phyloP scores from a whole-genome alignment of 2,888 invertebrate genomes.

The Drosophila paucipuncta region DNA sequence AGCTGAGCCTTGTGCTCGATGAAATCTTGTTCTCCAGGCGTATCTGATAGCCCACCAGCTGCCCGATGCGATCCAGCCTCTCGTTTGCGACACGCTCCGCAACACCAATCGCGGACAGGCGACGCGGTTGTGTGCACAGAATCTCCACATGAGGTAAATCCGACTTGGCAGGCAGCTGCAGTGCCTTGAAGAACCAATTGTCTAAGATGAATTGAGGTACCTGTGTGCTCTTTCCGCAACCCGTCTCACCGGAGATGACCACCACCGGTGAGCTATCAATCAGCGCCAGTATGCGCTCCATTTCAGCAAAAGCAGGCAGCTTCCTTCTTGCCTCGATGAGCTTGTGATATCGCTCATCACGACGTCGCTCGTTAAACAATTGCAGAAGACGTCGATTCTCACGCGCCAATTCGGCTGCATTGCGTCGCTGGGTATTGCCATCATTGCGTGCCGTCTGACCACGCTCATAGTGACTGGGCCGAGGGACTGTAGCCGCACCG shows the following conservation, averaged over 20 bases:
- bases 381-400: constrained; percentile 89
- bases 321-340: constrained; percentile 88
- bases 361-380: constrained; percentile 88
- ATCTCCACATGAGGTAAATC: constrained; percentile 91
- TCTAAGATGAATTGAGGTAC: constrained; percentile 98
- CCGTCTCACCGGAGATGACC: constrained; percentile 93
- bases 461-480: constrained; percentile 89
- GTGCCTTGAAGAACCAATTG: constrained; percentile 89
- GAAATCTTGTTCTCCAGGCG: constrained; percentile 92
- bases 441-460: constrained; percentile 87
- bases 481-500: constrained; percentile 59
- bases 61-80: constrained; percentile 88
- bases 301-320: constrained; percentile 91
- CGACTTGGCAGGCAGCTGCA: constrained; percentile 79
- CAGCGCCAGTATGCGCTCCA: constrained; percentile 89
- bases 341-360: constrained; percentile 88
- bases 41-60: constrained; percentile 89
- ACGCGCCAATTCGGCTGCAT: constrained; percentile 86
- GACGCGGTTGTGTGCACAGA: constrained; percentile 95
- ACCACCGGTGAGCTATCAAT: constrained; percentile 87
- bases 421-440: constrained; percentile 85
- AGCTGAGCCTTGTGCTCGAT: constrained; percentile 92
- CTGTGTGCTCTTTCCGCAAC: constrained; percentile 94
- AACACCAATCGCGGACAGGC: constrained; percentile 96
- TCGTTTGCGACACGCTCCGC: constrained; percentile 96